Base-by-base conservation (phyloP, 2,113 vertebrate species). In the Phodopus roborovskii region DNA sequence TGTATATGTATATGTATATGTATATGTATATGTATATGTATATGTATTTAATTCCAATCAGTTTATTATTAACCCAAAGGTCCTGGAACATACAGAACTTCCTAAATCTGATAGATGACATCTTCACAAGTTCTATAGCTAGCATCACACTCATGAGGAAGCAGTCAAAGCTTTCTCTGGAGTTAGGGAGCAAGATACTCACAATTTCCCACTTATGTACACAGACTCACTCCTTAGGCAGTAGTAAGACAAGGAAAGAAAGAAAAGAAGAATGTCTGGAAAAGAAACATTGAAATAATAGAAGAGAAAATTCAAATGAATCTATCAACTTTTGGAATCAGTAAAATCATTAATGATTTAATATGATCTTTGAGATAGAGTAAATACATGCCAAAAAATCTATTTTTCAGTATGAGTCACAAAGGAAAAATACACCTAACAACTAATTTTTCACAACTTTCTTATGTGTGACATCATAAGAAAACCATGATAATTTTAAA, bases 241-340 rank as follows among this genome's bases (percentile, higher is more conserved):
- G 82, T n/a, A 60, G 66, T 26, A 91, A 94, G 26, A 58, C 58
- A 94, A 64, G 71, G 53, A 95, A 95, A 71, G 48, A 89, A 84
- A 74, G 53, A 75, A 92, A 94, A 60, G 5, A 60, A 84, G 28
- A 77, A 5, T 11, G 45, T 68, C 75, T 85, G 33, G 45, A 22
- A 82, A 89, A 75, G 53, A 87, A 77, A 94, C n/a, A 50, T 22
- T 9, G 24, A 42, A 60, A 15, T 81, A 81, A 53, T 11, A 83
- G 8, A 77, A 91, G 17, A 62, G 53, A 91, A 94, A 95, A 81
- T 88, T 26, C 45, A 88, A 88, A 88, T 68, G 56, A 60, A 95
- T 58, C 62, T 66, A 78, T 77, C 73, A 89, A 48, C 10, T 85
- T 92, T 71, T 81, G 81, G n/a, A 88, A 94, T 82, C 26, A 75